phyloP scores from a whole-genome alignment of 2,888 invertebrate genomes.

The Plebejus argus region DNA sequence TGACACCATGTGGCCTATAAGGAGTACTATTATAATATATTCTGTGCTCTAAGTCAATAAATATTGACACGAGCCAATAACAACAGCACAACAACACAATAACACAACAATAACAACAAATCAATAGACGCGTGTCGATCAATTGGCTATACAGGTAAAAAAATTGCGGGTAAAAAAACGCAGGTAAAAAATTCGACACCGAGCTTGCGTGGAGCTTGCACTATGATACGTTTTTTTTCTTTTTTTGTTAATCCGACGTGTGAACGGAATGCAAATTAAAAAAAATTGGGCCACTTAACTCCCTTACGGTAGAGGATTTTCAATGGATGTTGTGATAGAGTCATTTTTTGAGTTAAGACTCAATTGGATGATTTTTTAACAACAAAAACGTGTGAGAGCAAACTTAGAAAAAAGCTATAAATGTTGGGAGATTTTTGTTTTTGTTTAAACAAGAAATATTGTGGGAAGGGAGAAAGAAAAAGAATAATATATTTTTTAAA shows the following conservation, averaged over 20 bases:
- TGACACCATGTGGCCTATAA: background rate
- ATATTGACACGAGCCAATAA: constrained; percentile 16
- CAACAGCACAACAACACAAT: background rate
- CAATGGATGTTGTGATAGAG: constrained; percentile 53
- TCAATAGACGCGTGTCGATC: constrained; percentile 30
- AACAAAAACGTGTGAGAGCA: constrained; percentile 53
- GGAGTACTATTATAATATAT: too few species aligned
- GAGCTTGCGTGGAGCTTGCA: background rate
- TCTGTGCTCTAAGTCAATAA: constrained; percentile 14
- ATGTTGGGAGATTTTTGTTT: background rate
- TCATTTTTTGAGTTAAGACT: constrained; percentile 45
- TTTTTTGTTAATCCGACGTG: constrained; percentile 54
- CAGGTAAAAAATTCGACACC: constrained; percentile 28
- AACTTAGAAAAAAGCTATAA: background rate
- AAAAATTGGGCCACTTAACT: constrained; percentile 57
- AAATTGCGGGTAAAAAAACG: constrained; percentile 31
- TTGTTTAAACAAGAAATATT: background rate
- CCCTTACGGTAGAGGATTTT: constrained; percentile 56
- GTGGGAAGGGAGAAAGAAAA: background rate
- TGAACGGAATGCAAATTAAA: constrained; percentile 58
- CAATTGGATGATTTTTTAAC: constrained; percentile 39
- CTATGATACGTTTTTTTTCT: constrained; percentile 1
- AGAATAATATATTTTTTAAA: background rate
- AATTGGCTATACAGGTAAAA: constrained; percentile 38
- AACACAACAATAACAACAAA: constrained; percentile 5